Base-by-base conservation (phyloP, 1,140 invertebrate species). In the Aphelenchoides fujianensis region DNA sequence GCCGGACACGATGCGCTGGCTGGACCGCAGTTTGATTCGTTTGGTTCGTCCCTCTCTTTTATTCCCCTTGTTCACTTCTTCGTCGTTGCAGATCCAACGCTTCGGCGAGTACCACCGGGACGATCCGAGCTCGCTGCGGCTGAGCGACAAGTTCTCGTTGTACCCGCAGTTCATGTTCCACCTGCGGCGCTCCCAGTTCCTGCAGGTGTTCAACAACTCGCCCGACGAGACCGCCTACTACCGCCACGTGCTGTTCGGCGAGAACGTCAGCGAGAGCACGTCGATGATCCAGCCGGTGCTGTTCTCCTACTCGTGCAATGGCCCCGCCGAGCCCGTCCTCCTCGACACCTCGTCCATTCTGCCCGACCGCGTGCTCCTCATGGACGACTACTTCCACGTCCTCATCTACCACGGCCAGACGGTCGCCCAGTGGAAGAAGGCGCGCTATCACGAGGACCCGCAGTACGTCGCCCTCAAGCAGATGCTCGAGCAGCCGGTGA, bases 101-200 rank as follows among this genome's bases (percentile, higher is more conserved):
- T 98, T 99, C 87, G 97, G 95, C 57, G 94, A 98, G 83, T 99
- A 96, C 85, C 89, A 90, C 69, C 97, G 97, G 85, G 95, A 99
- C 84, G 94, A 98, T 88, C 93, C 94, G 0, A 93, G 92, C 81
- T 94, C 92, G 66, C 98, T 99, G 87, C 88, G 93, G 73, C 89
- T 98, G 36, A 90, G 91, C 23, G 95, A 97, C 84, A 97, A 96
- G 85, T 99, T 98, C 85, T 93, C 92, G 57, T 87, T 99, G 16
- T 99, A 97, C 87, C 97, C 97, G 32, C 96, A 98, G 85, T 99
- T 98, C 85, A 98, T 99, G 94, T 99, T 98, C 85, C 97, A 99
- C 86, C 87, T 99, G 75, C 88, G 97, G 71, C 89, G 97, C 74
- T 98, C 96, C 52, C 96, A 98, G 86, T 99, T 99, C 87, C 88